Percentiles rank a stretch among this genome's conserved stretches.
These are phyloP conservation scores for Cotesia typhae DNA, from an alignment of 1,140 invertebrate genomes.

Conservation along the genomic window DNA sequence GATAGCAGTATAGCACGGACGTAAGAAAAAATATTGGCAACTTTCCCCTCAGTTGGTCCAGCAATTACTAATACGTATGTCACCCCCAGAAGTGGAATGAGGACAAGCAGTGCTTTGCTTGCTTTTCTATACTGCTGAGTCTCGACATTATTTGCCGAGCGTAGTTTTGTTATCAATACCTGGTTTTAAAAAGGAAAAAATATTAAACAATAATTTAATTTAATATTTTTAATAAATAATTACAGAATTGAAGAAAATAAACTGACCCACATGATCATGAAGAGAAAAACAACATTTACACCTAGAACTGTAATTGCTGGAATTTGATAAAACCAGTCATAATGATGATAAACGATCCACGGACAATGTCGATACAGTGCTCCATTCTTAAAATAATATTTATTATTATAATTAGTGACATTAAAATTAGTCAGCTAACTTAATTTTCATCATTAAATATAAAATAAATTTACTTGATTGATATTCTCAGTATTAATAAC, in stretches of 20 bases:
- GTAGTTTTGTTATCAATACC: constrained; percentile 91
- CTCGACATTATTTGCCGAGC: constrained; percentile 85
- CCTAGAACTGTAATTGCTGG: constrained; percentile 78
- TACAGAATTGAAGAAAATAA: neutral
- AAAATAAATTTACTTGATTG: constrained; percentile 54
- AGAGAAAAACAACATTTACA: constrained; percentile 86
- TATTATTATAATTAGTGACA: too few relatives aligned
- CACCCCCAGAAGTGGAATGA: constrained; percentile 89
- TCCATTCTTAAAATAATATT: constrained; percentile 47
- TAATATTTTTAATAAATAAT: neutral
- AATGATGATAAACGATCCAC: constrained; percentile 77
- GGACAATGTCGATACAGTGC: constrained; percentile 67
- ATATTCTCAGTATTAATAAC: constrained; percentile 53
- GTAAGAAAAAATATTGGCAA: constrained; percentile 73
- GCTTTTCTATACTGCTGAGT: constrained; percentile 90
- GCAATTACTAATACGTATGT: constrained; percentile 85
- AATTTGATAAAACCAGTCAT: constrained; percentile 84
- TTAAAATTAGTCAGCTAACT: too few relatives aligned
- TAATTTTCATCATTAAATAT: too few relatives aligned
- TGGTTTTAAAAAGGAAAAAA: constrained; percentile 49
- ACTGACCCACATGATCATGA: constrained; percentile 92
- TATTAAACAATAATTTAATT: neutral
- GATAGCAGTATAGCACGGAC: constrained; percentile 79
- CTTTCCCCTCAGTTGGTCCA: constrained; percentile 74
- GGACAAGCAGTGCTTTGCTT: constrained; percentile 85